Base-by-base conservation (phyloP, 2,797 vertebrate genomes). In the Eutrigla gurnardus region DNA sequence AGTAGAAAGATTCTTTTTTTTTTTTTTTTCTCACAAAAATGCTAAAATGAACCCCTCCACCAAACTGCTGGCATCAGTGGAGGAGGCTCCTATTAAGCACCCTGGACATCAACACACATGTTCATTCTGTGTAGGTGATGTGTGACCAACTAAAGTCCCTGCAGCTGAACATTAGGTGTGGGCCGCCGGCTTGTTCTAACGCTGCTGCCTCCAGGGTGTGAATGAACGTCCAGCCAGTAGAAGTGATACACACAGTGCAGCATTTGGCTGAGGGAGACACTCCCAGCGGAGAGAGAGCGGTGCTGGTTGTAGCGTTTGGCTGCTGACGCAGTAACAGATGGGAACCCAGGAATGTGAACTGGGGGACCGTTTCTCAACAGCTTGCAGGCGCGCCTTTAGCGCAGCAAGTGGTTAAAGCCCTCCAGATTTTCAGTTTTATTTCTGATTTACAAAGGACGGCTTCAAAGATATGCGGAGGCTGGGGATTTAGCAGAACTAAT, bases 341-440 rank as follows among this genome's bases (percentile, higher is more conserved):
- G 91, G 80, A 75, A 43, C 60, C 37, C 84, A 75, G 83, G 73
- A 72, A 87, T 67, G 69, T 82, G 81, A 85, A 85, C 71, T 49
- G 74, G 74, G 25, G 69, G 74, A 58, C 5, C 43, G 60, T 76
- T 85, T 83, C 80, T 81, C 85, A 63, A 66, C 87, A 89, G 91
- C 83, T 88, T 85, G 86, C 70, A 33, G 80, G 33, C 25, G 63
- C 83, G 84, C 73, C 70, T 77, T 78, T 39, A 71, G 75, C 85
- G 9, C 91, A 86, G 88, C 87, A 14, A 84, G 86, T 55, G 85
- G 73, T 75, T 89, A 82, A 91, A 90, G 35, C 67, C 74, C 83
- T 86, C 82, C 88, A 87, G 85, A 89, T 88, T 87, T 86, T 85
- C 70, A 74, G 36, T 80, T 85, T 91, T 78, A 82, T 82, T 88